Evolutionary conservation across 2,888 invertebrate genomes (phyloP).

Genomic region (Parnassius glacialis): DNA sequence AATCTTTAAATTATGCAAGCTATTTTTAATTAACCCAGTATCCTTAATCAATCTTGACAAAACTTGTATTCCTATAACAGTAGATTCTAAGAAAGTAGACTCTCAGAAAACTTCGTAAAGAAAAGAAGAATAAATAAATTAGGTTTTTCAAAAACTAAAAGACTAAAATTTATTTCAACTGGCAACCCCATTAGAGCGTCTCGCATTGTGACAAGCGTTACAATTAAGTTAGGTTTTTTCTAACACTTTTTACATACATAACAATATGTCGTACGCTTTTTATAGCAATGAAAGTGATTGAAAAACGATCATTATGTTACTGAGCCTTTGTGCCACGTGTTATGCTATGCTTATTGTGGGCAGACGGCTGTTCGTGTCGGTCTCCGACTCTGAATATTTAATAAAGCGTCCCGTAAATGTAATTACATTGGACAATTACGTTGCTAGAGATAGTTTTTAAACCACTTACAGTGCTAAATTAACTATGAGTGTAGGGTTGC

Average conservation of each 20-base stretch:
- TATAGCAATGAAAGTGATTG: slow-evolving; percentile 62
- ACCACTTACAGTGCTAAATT: slow-evolving; percentile 18
- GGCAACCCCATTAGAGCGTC: slow-evolving; percentile 28
- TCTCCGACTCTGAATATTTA: slow-evolving; percentile 36
- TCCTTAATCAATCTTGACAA: no score
- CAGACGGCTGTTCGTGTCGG: slow-evolving; percentile 23
- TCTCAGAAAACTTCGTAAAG: no score
- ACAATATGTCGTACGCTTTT: slow-evolving; percentile 47
- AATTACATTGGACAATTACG: slow-evolving; percentile 35
- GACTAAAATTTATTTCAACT: slow-evolving; percentile 7
- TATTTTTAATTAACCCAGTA: no score
- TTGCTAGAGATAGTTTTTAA: slow-evolving; percentile 4
- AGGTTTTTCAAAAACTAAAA: no score
- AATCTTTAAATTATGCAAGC: no score
- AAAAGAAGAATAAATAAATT: no score
- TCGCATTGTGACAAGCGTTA: slow-evolving; percentile 50
- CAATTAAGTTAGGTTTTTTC: slow-evolving; percentile 73
- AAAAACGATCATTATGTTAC: slow-evolving; percentile 60
- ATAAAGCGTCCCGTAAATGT: slow-evolving; percentile 41
- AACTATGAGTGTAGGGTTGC: slow-evolving; percentile 1
- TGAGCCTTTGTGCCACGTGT: slow-evolving; percentile 46
- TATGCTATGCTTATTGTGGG: slow-evolving; percentile 41
- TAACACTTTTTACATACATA: slow-evolving; percentile 39
- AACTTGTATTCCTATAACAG: no score
- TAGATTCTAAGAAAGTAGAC: no score